phyloP scores from a whole-genome alignment of 2,113 vertebrate species.

The Accipiter cooperii region DNA sequence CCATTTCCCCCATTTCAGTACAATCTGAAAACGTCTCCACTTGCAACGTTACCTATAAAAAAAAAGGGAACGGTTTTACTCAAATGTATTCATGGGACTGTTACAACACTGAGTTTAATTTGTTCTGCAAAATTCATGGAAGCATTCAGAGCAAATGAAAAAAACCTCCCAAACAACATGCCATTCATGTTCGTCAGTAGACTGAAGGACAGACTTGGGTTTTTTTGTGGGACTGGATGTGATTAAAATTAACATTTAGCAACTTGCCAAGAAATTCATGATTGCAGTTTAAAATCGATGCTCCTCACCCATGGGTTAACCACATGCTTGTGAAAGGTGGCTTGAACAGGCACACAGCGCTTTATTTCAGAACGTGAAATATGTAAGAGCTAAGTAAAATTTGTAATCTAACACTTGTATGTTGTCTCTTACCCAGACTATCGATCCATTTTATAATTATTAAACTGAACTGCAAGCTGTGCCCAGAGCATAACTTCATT shows the following conservation, averaged over 20 bases:
- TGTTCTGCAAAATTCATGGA: background rate
- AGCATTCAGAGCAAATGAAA: background rate
- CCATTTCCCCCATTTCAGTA: background rate
- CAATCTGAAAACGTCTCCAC: background rate
- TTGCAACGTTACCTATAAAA: background rate
- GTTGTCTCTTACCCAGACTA: background rate
- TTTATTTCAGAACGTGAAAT: background rate
- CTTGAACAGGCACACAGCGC: background rate
- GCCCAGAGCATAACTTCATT: background rate
- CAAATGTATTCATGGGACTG: background rate
- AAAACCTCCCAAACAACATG: background rate
- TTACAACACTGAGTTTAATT: background rate
- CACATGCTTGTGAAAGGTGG: background rate
- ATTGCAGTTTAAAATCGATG: background rate
- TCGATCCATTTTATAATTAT: background rate
- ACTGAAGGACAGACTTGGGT: background rate
- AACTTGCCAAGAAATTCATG: background rate
- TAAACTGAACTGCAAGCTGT: background rate
- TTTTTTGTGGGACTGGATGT: background rate
- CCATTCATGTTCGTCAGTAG: background rate
- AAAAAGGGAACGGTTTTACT: background rate
- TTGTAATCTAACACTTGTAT: background rate
- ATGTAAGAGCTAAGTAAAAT: background rate
- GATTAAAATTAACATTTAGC: background rate
- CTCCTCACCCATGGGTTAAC: fast-evolving